Conservation (phyloP, 2,113 vertebrate genomes). For the Panthera leo region DNA sequence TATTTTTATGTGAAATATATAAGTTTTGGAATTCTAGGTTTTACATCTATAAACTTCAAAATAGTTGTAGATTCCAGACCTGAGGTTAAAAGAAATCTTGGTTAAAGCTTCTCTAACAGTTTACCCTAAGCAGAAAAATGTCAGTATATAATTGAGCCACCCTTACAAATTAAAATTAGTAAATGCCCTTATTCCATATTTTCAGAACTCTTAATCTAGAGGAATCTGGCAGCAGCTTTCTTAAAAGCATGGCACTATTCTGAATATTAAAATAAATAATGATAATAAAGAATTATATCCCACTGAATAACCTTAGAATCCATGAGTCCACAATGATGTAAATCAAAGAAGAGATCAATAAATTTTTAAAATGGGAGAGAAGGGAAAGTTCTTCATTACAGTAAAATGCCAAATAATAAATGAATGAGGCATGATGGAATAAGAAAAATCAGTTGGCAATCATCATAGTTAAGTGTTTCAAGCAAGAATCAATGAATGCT, state of each 20-base stretch:
- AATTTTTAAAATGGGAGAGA: conserved; percentile 28
- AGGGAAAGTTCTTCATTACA: conserved; percentile 23
- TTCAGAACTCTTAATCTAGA: conserved; percentile 21
- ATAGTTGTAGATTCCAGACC: conserved; percentile 30
- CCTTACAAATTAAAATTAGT: conserved; percentile 56
- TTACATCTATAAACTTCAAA: conserved; percentile 45
- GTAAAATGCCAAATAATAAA: conserved; percentile 50
- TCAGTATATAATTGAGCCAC: conserved; percentile 53
- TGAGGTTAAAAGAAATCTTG: not conserved
- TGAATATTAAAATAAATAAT: conserved; percentile 46
- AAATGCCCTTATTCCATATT: not conserved
- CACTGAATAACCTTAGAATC: conserved; percentile 40
- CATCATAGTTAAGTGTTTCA: conserved; percentile 31
- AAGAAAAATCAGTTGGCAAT: conserved; percentile 61
- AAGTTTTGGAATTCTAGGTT: conserved; percentile 45
- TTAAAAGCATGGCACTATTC: conserved; percentile 16
- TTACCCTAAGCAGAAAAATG: not conserved
- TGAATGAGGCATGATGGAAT: conserved; percentile 27
- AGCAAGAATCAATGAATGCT: conserved; percentile 55
- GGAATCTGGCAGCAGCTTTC: not conserved
- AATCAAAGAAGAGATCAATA: not conserved
- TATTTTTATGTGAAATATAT: conserved; percentile 9
- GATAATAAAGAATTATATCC: conserved; percentile 35
- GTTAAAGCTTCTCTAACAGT: conserved; percentile 52
- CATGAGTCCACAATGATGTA: conserved; percentile 4